Percentiles rank a stretch among this genome's conserved stretches.
These are phyloP conservation scores for Harpegnathos saltator DNA, from an alignment of 1,140 invertebrate genomes.

Conservation along the genomic window DNA sequence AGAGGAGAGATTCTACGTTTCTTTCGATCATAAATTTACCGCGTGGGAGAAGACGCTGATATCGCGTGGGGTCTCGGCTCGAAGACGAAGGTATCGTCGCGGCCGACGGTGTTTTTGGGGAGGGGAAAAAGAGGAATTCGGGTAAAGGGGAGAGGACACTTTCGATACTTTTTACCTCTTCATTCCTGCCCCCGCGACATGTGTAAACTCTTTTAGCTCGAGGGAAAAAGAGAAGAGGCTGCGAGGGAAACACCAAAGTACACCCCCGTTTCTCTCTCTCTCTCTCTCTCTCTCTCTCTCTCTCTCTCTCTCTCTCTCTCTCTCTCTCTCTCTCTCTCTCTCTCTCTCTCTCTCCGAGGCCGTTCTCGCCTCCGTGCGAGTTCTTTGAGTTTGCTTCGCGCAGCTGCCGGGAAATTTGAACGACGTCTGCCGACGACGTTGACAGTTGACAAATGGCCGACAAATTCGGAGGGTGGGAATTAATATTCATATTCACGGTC, in stretches of 20 bases:
- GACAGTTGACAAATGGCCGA: conserved; percentile 55
- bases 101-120: conserved; percentile 23
- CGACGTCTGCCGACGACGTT: neutral
- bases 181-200: neutral
- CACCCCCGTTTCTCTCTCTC: no score
- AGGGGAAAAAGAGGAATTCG: conserved; percentile 39
- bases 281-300: no score
- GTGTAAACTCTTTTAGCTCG: neutral
- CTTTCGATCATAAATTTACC: conserved; percentile 78
- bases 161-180: conserved; percentile 40
- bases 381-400: neutral
- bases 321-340: no score
- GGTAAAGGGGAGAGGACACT: conserved; percentile 13
- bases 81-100: conserved; percentile 77
- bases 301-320: no score
- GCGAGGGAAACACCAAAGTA: no score
- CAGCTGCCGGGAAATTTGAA: neutral
- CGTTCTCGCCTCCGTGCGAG: no score
- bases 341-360: no score
- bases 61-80: conserved; percentile 81
- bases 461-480: conserved; percentile 72
- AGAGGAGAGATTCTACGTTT: conserved; percentile 61
- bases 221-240: no score
- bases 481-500: conserved; percentile 84
- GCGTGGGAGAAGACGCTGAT: conserved; percentile 79